Base-by-base conservation (phyloP, 2,797 vertebrate species). In the Rhinoraja longicauda region DNA sequence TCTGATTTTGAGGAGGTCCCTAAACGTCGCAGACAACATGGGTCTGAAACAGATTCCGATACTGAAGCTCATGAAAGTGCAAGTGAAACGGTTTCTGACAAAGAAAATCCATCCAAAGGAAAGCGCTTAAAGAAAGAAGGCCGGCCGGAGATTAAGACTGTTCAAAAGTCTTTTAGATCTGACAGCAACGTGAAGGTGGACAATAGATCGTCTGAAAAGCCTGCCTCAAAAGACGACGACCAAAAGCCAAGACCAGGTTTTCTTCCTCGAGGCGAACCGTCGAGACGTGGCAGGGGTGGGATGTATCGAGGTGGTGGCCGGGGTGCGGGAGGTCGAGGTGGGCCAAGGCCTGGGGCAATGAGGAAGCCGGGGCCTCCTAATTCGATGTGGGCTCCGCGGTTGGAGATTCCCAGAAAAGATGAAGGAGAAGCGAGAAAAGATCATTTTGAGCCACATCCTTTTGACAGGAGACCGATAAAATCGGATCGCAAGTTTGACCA, bases 1-100 rank as follows among this genome's bases (percentile, higher is more conserved):
- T 99, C 99, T 0, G 99, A 99, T 95, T 98, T 99, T 94, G 99
- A 99, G 94, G 97, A 99, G 1, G 96, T 99, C 94, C 99, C 99
- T 1, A 99, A 99, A 94, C 97, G 99, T 8, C 96, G 98, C 13
- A 96, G 99, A 1, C 97, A 98, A 64, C 97, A 98, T 0, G 99
- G 98, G 59, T 99, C 99, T 0, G 97, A 99, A 96, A 99, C 98
- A 0, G 99, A 99, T 94, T 98, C 99, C 26, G 99, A 99, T 95
- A 99, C 98, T 0, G 99, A 99, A 95, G 96, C 98, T 53, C 97
- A 97, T 0, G 99, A 99, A 95, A 99, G 99, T 0, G 98, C 99
- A 0, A 99, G 99, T 84, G 98, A 99, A 93, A 99, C 98, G 0
- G 97, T 98, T 6, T 99, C 98, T 0, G 99, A 99, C 95, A 98